A percentile compares a stretch with the other conserved stretches of the same genome.
Evolutionary conservation across 2,113 vertebrate genomes (phyloP).

Genomic region (Pituophis catenifer): DNA sequence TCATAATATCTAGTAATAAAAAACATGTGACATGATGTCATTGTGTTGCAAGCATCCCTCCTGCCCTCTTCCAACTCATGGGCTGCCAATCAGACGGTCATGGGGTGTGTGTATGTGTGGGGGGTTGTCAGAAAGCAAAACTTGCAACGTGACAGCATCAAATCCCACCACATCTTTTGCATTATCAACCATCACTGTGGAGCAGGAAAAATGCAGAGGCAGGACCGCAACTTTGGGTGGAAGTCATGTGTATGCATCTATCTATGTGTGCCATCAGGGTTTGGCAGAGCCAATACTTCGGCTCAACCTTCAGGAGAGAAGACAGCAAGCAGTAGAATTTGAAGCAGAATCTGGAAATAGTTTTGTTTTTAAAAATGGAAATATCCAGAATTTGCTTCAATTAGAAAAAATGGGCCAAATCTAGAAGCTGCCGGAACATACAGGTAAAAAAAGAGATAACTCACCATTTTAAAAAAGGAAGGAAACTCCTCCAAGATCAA

Average conservation of each 20-base stretch:
- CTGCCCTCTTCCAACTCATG: not conserved
- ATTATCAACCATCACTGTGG: not conserved
- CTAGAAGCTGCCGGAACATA: not conserved
- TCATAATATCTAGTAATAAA: slow-evolving; percentile 1
- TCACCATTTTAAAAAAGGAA: not conserved
- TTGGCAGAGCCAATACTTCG: not conserved
- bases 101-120: not conserved
- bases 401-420: not conserved
- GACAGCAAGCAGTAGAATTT: not conserved
- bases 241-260: not conserved
- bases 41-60: not conserved
- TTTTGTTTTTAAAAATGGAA: not conserved
- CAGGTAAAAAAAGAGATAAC: not conserved
- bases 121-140: not conserved
- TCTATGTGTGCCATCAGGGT: not conserved
- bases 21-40: slow-evolving; percentile 1
- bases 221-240: not conserved
- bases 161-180: not conserved
- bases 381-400: not conserved
- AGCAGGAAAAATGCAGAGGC: not conserved
- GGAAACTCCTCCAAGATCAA: not conserved
- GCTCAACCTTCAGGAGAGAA: not conserved
- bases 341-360: not conserved
- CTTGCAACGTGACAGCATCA: not conserved
- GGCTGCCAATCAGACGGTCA: not conserved